Base-by-base conservation (phyloP, 2,888 invertebrate species). In the Pseudococcus viburni region DNA sequence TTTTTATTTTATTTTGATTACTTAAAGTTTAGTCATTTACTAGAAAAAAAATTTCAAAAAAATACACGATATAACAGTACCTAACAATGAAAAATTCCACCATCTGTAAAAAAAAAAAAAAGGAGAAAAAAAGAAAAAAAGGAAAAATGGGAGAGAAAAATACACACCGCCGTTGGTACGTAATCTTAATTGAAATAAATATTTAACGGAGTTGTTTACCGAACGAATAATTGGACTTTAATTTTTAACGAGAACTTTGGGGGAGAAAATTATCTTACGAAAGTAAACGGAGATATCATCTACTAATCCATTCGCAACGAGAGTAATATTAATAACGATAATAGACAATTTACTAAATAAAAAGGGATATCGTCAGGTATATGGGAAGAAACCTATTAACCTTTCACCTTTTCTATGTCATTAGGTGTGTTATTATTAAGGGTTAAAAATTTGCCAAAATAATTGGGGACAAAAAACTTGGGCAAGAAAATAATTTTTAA, bases 131-230 rank as follows among this genome's bases (percentile, higher is more conserved):
- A 33, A 3, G 7, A 59, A 59, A 19, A 59, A 59, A 19, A 59
- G 0, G 15, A 26, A 26, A 68, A 68, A 26, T 68, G 11, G 11
- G 9, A 22, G 0, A 73, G 11, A 17, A 73, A 17, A 73, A 33
- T 9, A 26, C 22, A 33, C 0, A 0, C 4, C 15, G 4, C 1
- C 33, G 1, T 33, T 15, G 15, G 17, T 17, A 73, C 33, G 7
- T 73, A 73, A 73, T 73, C 73, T 73, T 73, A 73, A 73, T 73
- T 73, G 73, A 73, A 73, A 73, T 73, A 73, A 73, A 73, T 73
- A 73, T 73, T 73, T 73, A 73, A 73, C 73, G 73, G 33, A 17
- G 33, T 33, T 33, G 33, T 26, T 73, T 33, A 39, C 33, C 73
- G 33, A 73, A 73, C 33, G 9, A 73, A 64, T 64, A 64, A 73